Evolutionary conservation across 1,140 invertebrate species (phyloP).

Genomic region (Orchestia grillus): DNA sequence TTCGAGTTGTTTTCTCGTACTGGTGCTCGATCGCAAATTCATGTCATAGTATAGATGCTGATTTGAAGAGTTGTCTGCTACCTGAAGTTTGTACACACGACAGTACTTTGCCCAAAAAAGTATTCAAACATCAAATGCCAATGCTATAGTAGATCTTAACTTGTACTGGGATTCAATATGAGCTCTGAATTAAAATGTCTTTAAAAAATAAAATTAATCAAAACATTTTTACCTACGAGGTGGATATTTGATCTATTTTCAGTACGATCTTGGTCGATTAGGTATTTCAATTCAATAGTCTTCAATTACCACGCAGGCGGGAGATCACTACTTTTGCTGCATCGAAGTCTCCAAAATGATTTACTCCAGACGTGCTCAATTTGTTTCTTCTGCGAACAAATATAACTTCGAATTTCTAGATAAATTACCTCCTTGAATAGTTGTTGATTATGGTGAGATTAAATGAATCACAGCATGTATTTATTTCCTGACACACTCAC

Average conservation of each 20-base stretch:
- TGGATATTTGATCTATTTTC: too few relatives aligned
- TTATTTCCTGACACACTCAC: background rate
- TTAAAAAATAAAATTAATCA: background rate
- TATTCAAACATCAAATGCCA: too few relatives aligned
- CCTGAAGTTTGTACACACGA: too few relatives aligned
- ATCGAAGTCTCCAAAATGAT: background rate
- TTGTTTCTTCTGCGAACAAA: background rate
- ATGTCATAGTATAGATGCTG: background rate
- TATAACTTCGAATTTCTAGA: background rate
- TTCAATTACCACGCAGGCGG: background rate
- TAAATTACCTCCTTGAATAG: background rate
- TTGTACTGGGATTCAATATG: too few relatives aligned
- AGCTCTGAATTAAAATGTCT: background rate
- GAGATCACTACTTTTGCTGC: slow-evolving; percentile 15
- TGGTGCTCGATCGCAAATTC: background rate
- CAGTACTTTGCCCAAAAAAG: too few relatives aligned
- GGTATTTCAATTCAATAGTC: background rate
- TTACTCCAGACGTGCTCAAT: background rate
- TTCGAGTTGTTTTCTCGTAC: background rate
- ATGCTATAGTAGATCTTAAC: too few relatives aligned
- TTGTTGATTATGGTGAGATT: background rate
- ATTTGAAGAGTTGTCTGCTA: background rate
- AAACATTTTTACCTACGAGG: background rate
- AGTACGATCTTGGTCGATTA: too few relatives aligned
- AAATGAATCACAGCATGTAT: background rate